Evolutionary conservation across 2,113 vertebrate genomes (phyloP).

Genomic region (Natator depressus): DNA sequence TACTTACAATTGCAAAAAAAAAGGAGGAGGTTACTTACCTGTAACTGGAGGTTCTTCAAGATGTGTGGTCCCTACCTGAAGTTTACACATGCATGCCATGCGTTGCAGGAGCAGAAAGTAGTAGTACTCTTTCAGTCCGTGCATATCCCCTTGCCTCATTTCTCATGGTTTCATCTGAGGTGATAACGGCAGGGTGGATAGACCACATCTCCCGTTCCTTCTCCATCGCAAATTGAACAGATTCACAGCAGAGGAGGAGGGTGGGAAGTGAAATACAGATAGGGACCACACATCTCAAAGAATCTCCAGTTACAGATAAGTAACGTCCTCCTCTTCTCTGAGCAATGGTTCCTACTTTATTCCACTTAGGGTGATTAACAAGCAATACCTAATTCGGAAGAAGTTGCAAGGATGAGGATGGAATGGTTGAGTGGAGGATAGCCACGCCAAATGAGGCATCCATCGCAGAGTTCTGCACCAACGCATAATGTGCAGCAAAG

Average conservation of each 20-base stretch:
- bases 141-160: neutral
- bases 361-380: neutral
- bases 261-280: neutral
- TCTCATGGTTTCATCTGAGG: neutral
- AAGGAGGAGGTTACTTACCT: neutral
- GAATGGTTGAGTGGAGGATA: neutral
- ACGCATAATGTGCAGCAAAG: neutral
- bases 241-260: neutral
- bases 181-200: neutral
- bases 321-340: neutral
- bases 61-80: neutral
- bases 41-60: neutral
- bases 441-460: neutral
- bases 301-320: neutral
- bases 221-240: neutral
- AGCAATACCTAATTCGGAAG: neutral
- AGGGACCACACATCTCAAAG: neutral
- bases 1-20: neutral
- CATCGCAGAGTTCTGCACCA: neutral
- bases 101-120: neutral
- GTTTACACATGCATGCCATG: neutral
- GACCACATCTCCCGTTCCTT: neutral
- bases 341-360: neutral
- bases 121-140: neutral
- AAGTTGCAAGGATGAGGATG: neutral